phyloP scores from a whole-genome alignment of 2,888 invertebrate genomes.

The Hylaea fasciaria region DNA sequence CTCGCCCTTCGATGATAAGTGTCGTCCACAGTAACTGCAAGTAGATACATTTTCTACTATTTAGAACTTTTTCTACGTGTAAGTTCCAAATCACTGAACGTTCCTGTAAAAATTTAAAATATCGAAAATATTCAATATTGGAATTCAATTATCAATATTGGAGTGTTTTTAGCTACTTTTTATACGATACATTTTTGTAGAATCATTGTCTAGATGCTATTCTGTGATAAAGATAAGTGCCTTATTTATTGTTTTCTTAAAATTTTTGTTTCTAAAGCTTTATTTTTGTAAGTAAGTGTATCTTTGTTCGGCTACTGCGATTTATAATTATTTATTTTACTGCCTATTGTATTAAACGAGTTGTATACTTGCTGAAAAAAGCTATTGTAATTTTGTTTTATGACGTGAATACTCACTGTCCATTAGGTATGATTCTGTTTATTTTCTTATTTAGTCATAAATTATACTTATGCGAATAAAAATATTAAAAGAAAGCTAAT shows the following conservation, averaged over 20 bases:
- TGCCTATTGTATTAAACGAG: too few relatives aligned
- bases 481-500: conserved; percentile 32
- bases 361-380: too few relatives aligned
- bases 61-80: too few relatives aligned
- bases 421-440: conserved; percentile 24
- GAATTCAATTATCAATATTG: conserved; percentile 21
- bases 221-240: conserved; percentile 80
- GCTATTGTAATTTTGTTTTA: not conserved
- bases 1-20: too few relatives aligned
- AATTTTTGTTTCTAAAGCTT: conserved; percentile 7
- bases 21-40: too few relatives aligned
- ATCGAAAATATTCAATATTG: too few relatives aligned
- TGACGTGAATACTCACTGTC: conserved; percentile 6
- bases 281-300: too few relatives aligned
- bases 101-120: conserved; percentile 28
- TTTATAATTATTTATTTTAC: not conserved
- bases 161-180: conserved; percentile 41
- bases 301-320: not conserved
- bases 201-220: conserved; percentile 56
- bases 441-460: conserved; percentile 25
- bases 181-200: conserved; percentile 45
- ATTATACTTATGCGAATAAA: conserved; percentile 26
- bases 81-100: conserved; percentile 3
- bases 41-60: too few relatives aligned
- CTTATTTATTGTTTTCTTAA: conserved; percentile 62